A percentile compares a stretch with the other conserved stretches of the same genome.
Conservation (phyloP, 1,140 invertebrate species). For the Patella vulgata region DNA sequence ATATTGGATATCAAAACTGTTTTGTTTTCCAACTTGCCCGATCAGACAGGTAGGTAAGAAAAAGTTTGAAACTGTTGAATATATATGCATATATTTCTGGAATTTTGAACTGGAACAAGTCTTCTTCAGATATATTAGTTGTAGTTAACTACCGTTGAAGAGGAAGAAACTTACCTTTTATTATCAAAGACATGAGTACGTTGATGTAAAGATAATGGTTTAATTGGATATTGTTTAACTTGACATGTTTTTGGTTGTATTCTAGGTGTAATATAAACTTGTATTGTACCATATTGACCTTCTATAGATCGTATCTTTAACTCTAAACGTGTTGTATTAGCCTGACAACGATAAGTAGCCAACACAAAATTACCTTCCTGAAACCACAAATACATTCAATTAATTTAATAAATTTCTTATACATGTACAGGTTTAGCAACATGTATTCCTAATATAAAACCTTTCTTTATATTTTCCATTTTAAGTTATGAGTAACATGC, state of each 20-base stretch:
- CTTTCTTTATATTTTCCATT: neutral
- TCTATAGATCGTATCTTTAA: constrained; percentile 81
- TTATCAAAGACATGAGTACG: constrained; percentile 74
- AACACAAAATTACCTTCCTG: constrained; percentile 80
- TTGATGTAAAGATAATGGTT: constrained; percentile 80
- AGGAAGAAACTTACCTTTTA: constrained; percentile 68
- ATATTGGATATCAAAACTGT: no score
- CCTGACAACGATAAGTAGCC: constrained; percentile 86
- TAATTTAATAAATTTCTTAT: neutral
- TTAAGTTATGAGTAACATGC: no score
- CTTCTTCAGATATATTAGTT: no score
- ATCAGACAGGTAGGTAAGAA: no score
- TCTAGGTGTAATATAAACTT: constrained; percentile 83
- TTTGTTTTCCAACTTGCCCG: no score
- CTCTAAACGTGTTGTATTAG: constrained; percentile 86
- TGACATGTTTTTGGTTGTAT: constrained; percentile 82
- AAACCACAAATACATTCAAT: constrained; percentile 33
- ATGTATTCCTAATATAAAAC: neutral
- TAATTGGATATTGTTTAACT: constrained; percentile 75
- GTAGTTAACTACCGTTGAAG: no score
- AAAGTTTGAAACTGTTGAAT: no score
- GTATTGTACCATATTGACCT: constrained; percentile 80
- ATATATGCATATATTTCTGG: no score
- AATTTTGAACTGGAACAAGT: no score
- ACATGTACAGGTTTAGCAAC: neutral